Conservation (phyloP, 2,888 invertebrate genomes). For the Pristionchus japonicus region DNA sequence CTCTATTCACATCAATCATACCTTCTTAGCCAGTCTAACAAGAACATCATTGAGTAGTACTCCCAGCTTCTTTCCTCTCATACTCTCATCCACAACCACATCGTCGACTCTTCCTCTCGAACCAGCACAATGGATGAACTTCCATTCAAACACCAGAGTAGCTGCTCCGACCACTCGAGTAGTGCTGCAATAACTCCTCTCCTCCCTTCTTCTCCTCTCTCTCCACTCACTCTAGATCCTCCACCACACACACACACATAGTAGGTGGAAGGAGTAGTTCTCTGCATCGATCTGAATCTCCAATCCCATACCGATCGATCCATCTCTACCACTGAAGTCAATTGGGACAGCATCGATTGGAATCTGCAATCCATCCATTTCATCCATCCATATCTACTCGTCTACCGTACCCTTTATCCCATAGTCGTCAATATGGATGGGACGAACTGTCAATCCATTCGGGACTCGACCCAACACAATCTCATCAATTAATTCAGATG, state of each 20-base stretch:
- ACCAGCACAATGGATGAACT: slow-evolving; percentile 87
- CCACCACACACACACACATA: slow-evolving; percentile 93
- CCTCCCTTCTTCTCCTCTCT: background rate
- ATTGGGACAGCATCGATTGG: slow-evolving; percentile 65
- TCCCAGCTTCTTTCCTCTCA: slow-evolving; percentile 93
- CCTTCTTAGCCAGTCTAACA: slow-evolving; percentile 66
- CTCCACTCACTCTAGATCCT: slow-evolving; percentile 82
- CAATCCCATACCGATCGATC: slow-evolving; percentile 55
- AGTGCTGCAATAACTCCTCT: slow-evolving; percentile 50
- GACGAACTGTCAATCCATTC: slow-evolving; percentile 62
- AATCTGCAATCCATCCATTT: slow-evolving; percentile 52
- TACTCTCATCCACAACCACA: slow-evolving; percentile 83
- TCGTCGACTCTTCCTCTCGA: slow-evolving; percentile 64
- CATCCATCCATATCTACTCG: background rate
- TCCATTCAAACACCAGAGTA: slow-evolving; percentile 91
- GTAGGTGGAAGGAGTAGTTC: slow-evolving; percentile 85
- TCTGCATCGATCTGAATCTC: slow-evolving; percentile 27
- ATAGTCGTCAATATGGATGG: slow-evolving; percentile 62
- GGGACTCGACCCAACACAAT: slow-evolving; percentile 51
- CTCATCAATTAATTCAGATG: slow-evolving; percentile 42
- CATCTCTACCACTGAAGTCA: slow-evolving; percentile 69
- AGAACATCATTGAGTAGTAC: slow-evolving; percentile 79
- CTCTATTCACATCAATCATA: background rate
- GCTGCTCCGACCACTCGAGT: slow-evolving; percentile 84
- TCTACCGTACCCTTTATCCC: slow-evolving; percentile 58